These are phyloP conservation scores for Scophthalmus maximus DNA, from an alignment of 2,113 vertebrate genomes.

Conservation along the genomic window DNA sequence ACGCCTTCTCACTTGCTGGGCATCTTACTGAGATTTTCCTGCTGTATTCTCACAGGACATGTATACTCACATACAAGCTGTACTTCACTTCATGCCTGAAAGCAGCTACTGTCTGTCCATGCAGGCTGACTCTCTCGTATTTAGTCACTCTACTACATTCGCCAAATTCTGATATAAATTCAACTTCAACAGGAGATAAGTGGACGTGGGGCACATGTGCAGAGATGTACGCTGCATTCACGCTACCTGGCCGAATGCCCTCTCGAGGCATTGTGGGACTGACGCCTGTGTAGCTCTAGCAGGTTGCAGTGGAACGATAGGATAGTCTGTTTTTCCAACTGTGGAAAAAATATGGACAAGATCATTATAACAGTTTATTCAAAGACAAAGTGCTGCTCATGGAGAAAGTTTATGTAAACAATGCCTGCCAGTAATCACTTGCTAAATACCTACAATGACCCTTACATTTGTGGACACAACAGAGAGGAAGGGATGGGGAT, in stretches of 20 bases:
- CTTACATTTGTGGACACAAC: neutral
- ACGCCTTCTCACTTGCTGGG: too few relatives aligned
- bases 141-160: too few relatives aligned
- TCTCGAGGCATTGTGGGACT: constrained; percentile 11
- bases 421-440: neutral
- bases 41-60: too few relatives aligned
- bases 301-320: constrained; percentile 1
- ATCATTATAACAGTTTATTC: constrained; percentile 7
- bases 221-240: neutral
- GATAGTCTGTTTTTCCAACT: constrained; percentile 27
- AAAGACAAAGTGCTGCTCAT: neutral
- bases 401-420: neutral
- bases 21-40: too few relatives aligned
- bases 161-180: too few relatives aligned
- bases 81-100: too few relatives aligned
- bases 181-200: neutral
- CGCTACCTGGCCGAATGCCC: neutral
- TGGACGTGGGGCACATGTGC: neutral
- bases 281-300: neutral
- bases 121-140: too few relatives aligned
- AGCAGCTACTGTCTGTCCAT: too few relatives aligned
- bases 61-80: too few relatives aligned
- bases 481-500: neutral
- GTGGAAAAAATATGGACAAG: constrained; percentile 12
- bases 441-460: constrained; percentile 6